Evolutionary conservation across 2,797 vertebrate genomes (phyloP), one percentile per base, ranked within the genome.

Genomic region (Rhinella marina): DNA sequence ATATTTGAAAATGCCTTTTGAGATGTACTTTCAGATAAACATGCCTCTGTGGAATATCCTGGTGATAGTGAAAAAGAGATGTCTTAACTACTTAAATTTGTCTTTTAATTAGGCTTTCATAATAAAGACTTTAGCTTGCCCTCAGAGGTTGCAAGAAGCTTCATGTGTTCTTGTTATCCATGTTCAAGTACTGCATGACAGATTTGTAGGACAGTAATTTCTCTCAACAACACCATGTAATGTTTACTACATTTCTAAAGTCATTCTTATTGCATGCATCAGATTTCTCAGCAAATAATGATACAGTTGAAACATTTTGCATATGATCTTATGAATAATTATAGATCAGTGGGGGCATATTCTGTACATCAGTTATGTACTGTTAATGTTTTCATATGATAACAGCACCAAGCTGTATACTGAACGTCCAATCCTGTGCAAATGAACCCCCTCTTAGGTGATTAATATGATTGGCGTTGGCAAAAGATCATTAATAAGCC

Each of bases 151-250:
- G 52, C 32, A 64, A 84, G 68, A 73, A 27, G 73, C 59, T 88
- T 90, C 86, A 79, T 87, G 64, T 27, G 89, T 86, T 90, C 88
- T 91, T 91, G 89, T 87, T 86, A 88, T 81, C 79, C 88, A 90
- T 75, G 79, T 77, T 90, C 85, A 79, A 90, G 79, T 86, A 41
- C 41, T 41, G 5, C 7, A 89, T 83, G 83, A 70, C 90, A 88
- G 85, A 90, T 90, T 90, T 64, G 76, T 88, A 91, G 91, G 92
- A 90, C 90, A 91, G 90, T 93, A 91, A 93, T 92, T 91, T 89
- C 89, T 88, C 86, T 89, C 91, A 62, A 50, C 50, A 91, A 90
- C 87, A 87, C 79, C 85, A 27, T 16, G 17, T 77, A 48, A 50
- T 76, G 83, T 77, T 77, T 64, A 64, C 61, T 62, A 62, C 56